Base-by-base conservation (phyloP, 2,888 invertebrate genomes). In the Pachydiplax longipennis region DNA sequence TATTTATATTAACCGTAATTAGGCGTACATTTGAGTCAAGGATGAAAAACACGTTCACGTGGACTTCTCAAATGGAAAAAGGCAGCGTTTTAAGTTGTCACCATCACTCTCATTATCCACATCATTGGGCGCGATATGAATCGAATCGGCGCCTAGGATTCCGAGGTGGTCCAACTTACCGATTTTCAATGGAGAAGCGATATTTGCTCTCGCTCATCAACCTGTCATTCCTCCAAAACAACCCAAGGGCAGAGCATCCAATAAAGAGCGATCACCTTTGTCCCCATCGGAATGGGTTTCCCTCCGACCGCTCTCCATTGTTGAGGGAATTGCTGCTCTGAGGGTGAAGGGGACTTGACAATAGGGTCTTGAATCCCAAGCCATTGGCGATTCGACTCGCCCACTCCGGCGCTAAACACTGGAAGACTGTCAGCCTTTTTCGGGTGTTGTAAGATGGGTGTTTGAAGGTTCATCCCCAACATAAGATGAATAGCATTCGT, bases 351-450 rank as follows among this genome's bases (percentile, higher is more conserved):
- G 83, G 40, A 83, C 31, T 25, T 25, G 83, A 83, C 83, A 83
- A 83, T 83, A 48, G 82, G 48, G 31, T 35, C 83, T 48, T 48
- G 82, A 82, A 35, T 58, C 15, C 83, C n/a, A n/a, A 58, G n/a
- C 31, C 83, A 83, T 83, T 83, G 53, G 53, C 2, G 53, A 83
- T 83, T 83, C 83, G 83, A 53, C 53, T 25, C 83, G 83, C 83
- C 44, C 58, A 53, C 83, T 83, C 83, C 40, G 83, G 13, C 53
- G 83, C 58, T 83, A 83, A 83, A 83, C 25, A 48, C 25, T 83
- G 31, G 53, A 15, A 58, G 83, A 48, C 58, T 58, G 83, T 31
- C 53, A 13, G 48, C 83, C 83, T 58, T 83, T 83, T 58, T 58
- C 83, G 83, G 53, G 25, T 48, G 65, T 65, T 31, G 73, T 73